Base-by-base conservation (phyloP, 2,888 invertebrate species). In the Oeneis ivallda region DNA sequence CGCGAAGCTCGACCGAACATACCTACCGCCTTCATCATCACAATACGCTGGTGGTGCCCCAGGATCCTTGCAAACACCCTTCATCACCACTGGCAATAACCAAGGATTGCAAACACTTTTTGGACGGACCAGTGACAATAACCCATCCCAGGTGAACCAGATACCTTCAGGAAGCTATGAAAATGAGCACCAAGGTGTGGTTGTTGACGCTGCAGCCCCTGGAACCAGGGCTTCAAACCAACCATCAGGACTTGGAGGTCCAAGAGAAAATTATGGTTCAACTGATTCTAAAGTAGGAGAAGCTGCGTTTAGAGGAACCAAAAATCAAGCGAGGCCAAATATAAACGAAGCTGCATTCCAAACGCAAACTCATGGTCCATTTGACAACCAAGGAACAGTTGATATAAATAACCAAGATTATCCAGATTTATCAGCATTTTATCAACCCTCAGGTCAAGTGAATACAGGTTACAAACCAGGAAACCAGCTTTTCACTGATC, bases 261-360 rank as follows among this genome's bases (percentile, higher is more conserved):
- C 87, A 1, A 83, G 90, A 70, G 70, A 73, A 2, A 73, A 84
- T 0, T 92, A 92, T 54, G 91, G 92, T n/a, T 91, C 90, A 6
- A 77, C 75, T 1, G 74, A 84, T 64, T 91, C 91, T 1, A 92
- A 85, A 80, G 92, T 92, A 11, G 92, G 92, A 26, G 84, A 83
- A 13, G 91, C 89, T 5, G 92, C 90, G 0, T 92, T 92, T 64
- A 80, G 71, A 56, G 71, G 62, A 2, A 66, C 67, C 26, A 19
- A 57, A 73, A 71, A 57, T 13, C 62, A 64, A 9, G 76, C 4
- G 52, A 70, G 8, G 73, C 75, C 53, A 19, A 15, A 54, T 8
- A 8, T 17, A 34, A 53, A 53, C 13, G 19, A 9, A 39, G 56
- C 26, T 26, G 26, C 13, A 2, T 78, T 78, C 67, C 75, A 74